Evolutionary conservation across 2,888 invertebrate species (phyloP), one percentile per base, ranked within the genome.

Genomic region (Drosophila neutralis): DNA sequence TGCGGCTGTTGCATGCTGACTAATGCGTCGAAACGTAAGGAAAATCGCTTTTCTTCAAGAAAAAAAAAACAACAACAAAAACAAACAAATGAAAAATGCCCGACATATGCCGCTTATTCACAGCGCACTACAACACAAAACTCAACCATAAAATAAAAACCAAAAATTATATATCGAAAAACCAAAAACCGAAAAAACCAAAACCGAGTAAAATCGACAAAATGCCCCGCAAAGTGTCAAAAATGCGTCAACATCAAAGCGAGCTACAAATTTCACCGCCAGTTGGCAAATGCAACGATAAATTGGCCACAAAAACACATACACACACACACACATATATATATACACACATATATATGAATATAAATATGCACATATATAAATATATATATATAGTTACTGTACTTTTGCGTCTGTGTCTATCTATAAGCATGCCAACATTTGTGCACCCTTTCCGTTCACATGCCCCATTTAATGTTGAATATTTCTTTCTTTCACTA

Each of bases 241-340:
- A 85, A 85, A 85, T 81, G 84, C 85, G 85, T 85, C 83, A 87
- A 85, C 87, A 85, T 85, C 87, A 85, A 85, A 85, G 85, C 76
- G 80, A 69, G 80, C 83, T 54, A 67, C 64, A 76, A 84, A 81
- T 76, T 84, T 83, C 78, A 78, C 80, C 80, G 80, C 78, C 83
- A 76, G 77, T 85, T 83, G 86, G 81, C 82, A 77, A 85, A 84
- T 85, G 85, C 85, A 85, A 84, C 81, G 60, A 84, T 87, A 85
- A 87, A 85, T 85, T 84, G 83, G 83, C 85, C 72, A 78, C 69
- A 73, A 53, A 49, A 53, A 57, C 56, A 63, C 53, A 67, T 45
- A 38, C 69, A 72, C 53, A 60, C 7, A 40, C 10, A 77, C n/a
- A 62, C 11, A 42, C 4, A 29, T 38, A 61, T 0, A 60, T 24